phyloP scores from a whole-genome alignment of 2,888 invertebrate genomes.

The Ariolimax columbianus region DNA sequence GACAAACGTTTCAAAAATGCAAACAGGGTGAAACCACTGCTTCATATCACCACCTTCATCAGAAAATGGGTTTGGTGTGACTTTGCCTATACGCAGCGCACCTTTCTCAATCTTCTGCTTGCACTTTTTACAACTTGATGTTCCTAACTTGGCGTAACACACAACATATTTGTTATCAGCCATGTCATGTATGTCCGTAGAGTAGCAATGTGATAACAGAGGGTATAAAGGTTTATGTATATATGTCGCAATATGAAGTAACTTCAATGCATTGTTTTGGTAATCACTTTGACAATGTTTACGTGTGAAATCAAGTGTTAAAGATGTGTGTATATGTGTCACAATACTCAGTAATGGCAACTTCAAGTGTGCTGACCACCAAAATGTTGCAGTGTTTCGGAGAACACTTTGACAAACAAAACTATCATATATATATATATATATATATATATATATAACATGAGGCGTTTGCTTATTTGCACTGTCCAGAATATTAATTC shows the following conservation, averaged over 20 bases:
- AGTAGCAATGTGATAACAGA: neutral
- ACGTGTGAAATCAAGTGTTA: too few species aligned
- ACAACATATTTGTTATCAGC: constrained; percentile 81
- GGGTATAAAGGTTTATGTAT: neutral
- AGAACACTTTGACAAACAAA: too few species aligned
- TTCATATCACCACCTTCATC: constrained; percentile 88
- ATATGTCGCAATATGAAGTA: neutral
- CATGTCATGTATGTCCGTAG: constrained; percentile 65
- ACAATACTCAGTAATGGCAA: too few species aligned
- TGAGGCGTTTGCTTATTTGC: too few species aligned
- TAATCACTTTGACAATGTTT: too few species aligned
- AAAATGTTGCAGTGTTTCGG: too few species aligned
- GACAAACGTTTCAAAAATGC: constrained; percentile 88
- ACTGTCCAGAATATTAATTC: too few species aligned
- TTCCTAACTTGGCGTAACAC: constrained; percentile 89
- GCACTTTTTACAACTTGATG: constrained; percentile 91
- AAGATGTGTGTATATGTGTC: too few species aligned
- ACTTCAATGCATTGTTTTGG: too few species aligned
- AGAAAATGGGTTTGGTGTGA: constrained; percentile 88
- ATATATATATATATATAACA: too few species aligned
- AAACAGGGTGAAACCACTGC: constrained; percentile 88
- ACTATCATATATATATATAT: too few species aligned
- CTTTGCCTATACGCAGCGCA: constrained; percentile 87
- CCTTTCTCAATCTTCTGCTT: constrained; percentile 88
- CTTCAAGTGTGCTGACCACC: too few species aligned